These are phyloP conservation scores for Drosophila incognita DNA, from an alignment of 2,888 invertebrate genomes.

Conservation along the genomic window DNA sequence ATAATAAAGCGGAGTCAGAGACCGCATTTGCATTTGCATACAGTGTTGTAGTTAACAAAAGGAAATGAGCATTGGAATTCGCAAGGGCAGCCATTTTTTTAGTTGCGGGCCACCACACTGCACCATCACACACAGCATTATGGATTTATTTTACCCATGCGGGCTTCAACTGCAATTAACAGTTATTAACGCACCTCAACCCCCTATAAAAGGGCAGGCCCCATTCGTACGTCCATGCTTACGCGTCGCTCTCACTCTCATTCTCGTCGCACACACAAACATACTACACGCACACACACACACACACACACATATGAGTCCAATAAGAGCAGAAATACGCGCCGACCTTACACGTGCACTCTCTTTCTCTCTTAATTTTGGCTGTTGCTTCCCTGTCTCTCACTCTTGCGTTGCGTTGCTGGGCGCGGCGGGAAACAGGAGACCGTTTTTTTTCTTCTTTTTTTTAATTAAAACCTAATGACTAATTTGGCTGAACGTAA, in stretches of 20 bases:
- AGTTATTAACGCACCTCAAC: constrained; percentile 16
- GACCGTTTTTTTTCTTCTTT: constrained; percentile 50
- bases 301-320: constrained; percentile 3
- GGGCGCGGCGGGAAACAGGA: constrained; percentile 76
- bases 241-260: constrained; percentile 40
- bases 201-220: constrained; percentile 43
- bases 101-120: neutral
- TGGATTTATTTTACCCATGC: constrained; percentile 18
- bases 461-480: constrained; percentile 71
- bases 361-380: constrained; percentile 60
- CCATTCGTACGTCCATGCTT: constrained; percentile 41
- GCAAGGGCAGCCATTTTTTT: constrained; percentile 22
- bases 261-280: constrained; percentile 19
- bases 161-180: constrained; percentile 24
- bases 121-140: neutral
- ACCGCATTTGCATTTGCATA: constrained; percentile 34
- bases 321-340: constrained; percentile 16
- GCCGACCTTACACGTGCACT: constrained; percentile 58
- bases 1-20: constrained; percentile 26
- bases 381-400: constrained; percentile 64
- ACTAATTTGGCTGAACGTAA: constrained; percentile 61
- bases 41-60: constrained; percentile 22
- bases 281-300: constrained; percentile 15
- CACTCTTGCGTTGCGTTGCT: constrained; percentile 49
- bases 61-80: constrained; percentile 35